Conservation (phyloP, 2,113 vertebrate species). For the Bombycilla garrulus region DNA sequence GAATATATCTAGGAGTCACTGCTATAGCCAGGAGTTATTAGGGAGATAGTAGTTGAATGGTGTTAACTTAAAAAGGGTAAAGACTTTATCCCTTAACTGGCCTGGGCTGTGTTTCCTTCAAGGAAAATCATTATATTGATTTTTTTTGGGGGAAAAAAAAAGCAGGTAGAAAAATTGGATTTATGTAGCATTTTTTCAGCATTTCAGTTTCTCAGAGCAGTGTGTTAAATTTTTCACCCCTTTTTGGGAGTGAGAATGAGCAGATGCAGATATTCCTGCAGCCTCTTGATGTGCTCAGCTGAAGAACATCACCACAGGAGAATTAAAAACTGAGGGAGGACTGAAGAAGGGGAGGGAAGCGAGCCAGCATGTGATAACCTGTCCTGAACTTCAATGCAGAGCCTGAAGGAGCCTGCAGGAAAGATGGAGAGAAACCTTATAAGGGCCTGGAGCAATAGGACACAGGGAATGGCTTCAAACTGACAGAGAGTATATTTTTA, state of each 20-base stretch:
- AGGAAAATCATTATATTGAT: constrained; percentile 52
- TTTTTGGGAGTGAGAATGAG: not conserved
- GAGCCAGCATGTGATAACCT: not conserved
- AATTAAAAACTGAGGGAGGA: not conserved
- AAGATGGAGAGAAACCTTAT: not conserved
- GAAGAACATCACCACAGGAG: not conserved
- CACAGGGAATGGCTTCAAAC: not conserved
- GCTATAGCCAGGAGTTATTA: constrained; percentile 40
- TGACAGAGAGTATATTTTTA: rapidly evolving
- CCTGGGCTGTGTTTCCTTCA: constrained; percentile 15
- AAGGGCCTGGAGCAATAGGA: not conserved
- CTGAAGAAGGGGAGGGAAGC: not conserved
- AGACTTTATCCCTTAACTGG: constrained; percentile 37
- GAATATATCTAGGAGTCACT: not conserved
- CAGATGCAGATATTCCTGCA: not conserved
- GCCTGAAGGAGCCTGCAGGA: not conserved
- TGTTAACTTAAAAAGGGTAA: constrained; percentile 40
- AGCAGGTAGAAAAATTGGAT: not conserved
- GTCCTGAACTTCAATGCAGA: not conserved
- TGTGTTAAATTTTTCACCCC: not conserved
- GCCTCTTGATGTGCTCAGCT: not conserved
- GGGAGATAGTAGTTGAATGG: constrained; percentile 28
- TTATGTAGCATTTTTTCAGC: not conserved
- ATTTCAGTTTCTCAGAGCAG: not conserved
- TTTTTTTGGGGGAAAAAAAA: not conserved